phyloP scores from a whole-genome alignment of 2,113 vertebrate species.

The Suricata suricatta region DNA sequence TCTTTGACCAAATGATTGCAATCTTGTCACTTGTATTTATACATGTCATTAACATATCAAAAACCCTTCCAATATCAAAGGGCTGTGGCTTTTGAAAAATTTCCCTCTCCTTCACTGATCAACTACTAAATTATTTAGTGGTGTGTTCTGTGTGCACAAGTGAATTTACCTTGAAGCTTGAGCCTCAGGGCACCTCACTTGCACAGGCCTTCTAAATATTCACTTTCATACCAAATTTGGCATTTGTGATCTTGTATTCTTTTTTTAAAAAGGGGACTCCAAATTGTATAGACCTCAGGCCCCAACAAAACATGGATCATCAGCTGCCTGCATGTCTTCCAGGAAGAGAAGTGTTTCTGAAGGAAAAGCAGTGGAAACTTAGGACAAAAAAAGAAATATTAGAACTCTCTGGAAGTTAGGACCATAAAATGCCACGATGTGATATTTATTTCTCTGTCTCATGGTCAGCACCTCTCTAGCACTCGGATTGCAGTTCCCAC shows the following conservation, averaged over 20 bases:
- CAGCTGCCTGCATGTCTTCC: background rate
- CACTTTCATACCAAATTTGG: constrained; percentile 47
- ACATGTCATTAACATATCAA: constrained; percentile 74
- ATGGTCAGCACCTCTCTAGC: background rate
- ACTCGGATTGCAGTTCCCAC: background rate
- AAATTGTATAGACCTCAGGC: constrained; percentile 12
- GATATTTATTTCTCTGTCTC: background rate
- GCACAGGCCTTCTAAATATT: constrained; percentile 35
- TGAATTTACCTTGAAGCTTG: constrained; percentile 64
- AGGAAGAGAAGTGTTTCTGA: constrained; percentile 1
- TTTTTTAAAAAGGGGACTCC: background rate
- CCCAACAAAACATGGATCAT: background rate
- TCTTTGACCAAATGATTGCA: constrained; percentile 75
- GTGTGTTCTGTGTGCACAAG: constrained; percentile 12
- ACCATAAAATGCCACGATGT: constrained; percentile 12
- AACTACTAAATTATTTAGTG: constrained; percentile 62
- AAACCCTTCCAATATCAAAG: constrained; percentile 66
- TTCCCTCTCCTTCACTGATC: constrained; percentile 57
- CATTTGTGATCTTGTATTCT: constrained; percentile 34
- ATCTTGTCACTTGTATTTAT: constrained; percentile 74
- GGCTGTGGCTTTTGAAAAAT: constrained; percentile 47
- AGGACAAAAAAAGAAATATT: background rate
- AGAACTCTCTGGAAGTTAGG: background rate
- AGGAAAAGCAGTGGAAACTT: constrained; percentile 16
- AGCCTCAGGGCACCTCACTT: constrained; percentile 21